A percentile compares a stretch with the other conserved stretches of the same genome.
Evolutionary conservation across 2,888 invertebrate genomes (phyloP).

Genomic region (Salpingus planirostris): DNA sequence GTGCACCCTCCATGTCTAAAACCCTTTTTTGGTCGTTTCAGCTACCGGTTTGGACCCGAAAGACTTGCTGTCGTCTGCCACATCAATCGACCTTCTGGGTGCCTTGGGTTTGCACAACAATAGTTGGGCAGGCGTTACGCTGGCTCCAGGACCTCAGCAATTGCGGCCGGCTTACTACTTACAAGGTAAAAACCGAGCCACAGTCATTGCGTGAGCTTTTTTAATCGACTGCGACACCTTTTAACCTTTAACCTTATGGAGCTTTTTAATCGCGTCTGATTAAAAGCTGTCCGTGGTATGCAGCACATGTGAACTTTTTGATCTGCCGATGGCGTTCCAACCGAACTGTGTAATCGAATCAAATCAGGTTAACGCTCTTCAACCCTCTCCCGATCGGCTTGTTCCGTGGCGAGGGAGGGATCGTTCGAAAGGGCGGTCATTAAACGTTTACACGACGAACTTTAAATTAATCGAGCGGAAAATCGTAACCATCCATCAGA

Average conservation of each 20-base stretch:
- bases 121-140: conserved; percentile 60
- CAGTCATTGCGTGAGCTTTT: too few species aligned
- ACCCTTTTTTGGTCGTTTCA: conserved; percentile 42
- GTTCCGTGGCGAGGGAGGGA: too few species aligned
- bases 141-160: conserved; percentile 55
- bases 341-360: conserved; percentile 21
- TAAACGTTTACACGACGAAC: conserved; percentile 6
- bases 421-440: conserved; percentile 7
- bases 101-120: conserved; percentile 71
- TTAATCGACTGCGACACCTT: conserved; percentile 1
- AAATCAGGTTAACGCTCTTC: conserved; percentile 21
- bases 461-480: too few species aligned
- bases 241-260: background rate
- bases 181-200: too few species aligned
- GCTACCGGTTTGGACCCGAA: conserved; percentile 50
- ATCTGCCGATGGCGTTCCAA: conserved; percentile 17
- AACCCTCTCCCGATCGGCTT: conserved; percentile 9
- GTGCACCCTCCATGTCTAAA: too few species aligned
- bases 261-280: conserved; percentile 9
- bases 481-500: too few species aligned
- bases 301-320: too few species aligned
- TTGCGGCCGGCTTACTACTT: conserved; percentile 64
- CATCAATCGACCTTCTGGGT: conserved; percentile 66
- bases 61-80: conserved; percentile 33
- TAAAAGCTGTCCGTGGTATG: conserved; percentile 9